Evolutionary conservation across 2,888 invertebrate genomes (phyloP).

Genomic region (Drosophila setosimentum): DNA sequence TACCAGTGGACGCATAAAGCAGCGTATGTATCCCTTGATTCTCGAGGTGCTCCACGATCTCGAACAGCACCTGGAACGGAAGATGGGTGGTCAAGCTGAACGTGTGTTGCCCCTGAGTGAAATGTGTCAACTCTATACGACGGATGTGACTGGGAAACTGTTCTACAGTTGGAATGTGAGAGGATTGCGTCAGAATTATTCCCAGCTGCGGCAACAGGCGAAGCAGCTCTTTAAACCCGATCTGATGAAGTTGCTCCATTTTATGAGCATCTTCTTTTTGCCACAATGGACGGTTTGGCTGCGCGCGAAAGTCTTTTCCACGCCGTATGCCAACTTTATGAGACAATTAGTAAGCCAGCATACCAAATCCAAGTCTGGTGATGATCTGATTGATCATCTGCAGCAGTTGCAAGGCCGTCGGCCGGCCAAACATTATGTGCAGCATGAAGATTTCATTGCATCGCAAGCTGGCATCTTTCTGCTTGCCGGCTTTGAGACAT

Average conservation of each 20-base stretch:
- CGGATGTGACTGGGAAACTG: conserved; percentile 79
- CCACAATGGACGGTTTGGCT: conserved; percentile 64
- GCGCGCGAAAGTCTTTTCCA: conserved; percentile 75
- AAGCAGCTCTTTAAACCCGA: conserved; percentile 69
- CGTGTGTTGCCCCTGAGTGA: conserved; percentile 62
- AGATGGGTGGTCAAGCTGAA: conserved; percentile 37
- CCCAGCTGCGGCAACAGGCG: conserved; percentile 65
- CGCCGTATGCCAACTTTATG: conserved; percentile 79
- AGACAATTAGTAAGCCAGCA: conserved; percentile 70
- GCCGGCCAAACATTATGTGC: conserved; percentile 50
- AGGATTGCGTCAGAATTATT: conserved; percentile 68
- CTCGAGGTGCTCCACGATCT: conserved; percentile 67
- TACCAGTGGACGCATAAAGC: conserved; percentile 74
- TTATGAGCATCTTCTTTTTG: conserved; percentile 77
- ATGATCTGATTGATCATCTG: conserved; percentile 86
- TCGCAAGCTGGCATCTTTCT: conserved; percentile 83
- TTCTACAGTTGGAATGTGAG: conserved; percentile 77
- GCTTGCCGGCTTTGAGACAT: conserved; percentile 83
- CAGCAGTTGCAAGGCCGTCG: conserved; percentile 77
- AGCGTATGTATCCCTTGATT: conserved; percentile 82
- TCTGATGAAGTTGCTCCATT: conserved; percentile 63
- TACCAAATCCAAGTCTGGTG: conserved; percentile 60
- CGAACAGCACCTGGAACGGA: conserved; percentile 55
- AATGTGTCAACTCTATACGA: conserved; percentile 81
- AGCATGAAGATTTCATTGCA: conserved; percentile 76